Percentiles rank a stretch among this genome's conserved stretches.
These are phyloP conservation scores for Syrphus vitripennis DNA, from an alignment of 2,888 invertebrate species.

Conservation along the genomic window DNA sequence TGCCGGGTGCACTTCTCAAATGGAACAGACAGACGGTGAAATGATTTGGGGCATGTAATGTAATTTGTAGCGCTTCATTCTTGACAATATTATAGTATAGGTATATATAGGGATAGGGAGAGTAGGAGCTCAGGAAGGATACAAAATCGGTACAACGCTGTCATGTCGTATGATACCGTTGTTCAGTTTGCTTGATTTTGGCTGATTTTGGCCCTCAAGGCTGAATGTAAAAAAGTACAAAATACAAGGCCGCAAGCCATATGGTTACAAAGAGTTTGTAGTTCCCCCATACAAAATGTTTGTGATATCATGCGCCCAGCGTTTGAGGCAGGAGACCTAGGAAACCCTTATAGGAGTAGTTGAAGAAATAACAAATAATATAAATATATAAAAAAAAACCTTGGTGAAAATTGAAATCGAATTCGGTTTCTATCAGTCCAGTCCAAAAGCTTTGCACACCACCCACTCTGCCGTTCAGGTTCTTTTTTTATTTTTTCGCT, in stretches of 20 bases:
- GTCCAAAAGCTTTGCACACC: too few relatives aligned
- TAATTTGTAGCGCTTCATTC: constrained; percentile 37
- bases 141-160: constrained; percentile 48
- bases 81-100: not conserved
- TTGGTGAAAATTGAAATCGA: too few relatives aligned
- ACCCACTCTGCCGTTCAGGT: too few relatives aligned
- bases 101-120: not conserved
- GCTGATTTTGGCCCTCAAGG: constrained; percentile 3
- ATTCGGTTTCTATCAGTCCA: too few relatives aligned
- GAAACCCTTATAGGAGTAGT: too few relatives aligned
- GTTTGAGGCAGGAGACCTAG: too few relatives aligned
- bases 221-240: not conserved
- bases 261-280: not conserved
- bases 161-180: constrained; percentile 54
- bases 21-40: constrained; percentile 30
- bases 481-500: too few relatives aligned
- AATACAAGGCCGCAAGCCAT: not conserved
- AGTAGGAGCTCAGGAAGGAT: constrained; percentile 18
- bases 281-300: too few relatives aligned
- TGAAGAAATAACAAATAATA: too few relatives aligned
- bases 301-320: too few relatives aligned
- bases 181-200: constrained; percentile 31
- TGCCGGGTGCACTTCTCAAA: constrained; percentile 33
- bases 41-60: constrained; percentile 34
- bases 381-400: too few relatives aligned